Evolutionary conservation across 2,797 vertebrate species (phyloP).

Genomic region (Amazona finschi): DNA sequence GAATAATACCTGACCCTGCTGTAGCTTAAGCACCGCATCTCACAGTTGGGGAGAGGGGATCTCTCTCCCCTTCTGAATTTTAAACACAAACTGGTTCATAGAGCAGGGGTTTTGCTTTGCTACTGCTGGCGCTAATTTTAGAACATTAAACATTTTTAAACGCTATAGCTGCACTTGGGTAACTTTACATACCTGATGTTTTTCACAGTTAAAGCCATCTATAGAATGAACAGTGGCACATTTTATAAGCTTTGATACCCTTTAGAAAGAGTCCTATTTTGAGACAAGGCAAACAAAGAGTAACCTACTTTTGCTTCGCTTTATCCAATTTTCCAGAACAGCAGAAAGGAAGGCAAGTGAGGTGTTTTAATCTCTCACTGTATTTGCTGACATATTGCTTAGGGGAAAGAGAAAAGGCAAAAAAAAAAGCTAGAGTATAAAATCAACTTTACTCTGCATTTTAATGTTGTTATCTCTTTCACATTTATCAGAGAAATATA

Average conservation of each 20-base stretch:
- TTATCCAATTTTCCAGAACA: constrained; percentile 10
- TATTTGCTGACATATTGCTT: background rate
- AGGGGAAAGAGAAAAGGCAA: background rate
- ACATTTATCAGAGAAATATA: background rate
- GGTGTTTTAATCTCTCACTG: background rate
- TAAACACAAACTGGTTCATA: background rate
- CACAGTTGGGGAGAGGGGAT: background rate
- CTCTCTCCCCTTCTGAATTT: background rate
- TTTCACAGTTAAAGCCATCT: background rate
- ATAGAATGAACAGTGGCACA: background rate
- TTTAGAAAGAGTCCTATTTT: background rate
- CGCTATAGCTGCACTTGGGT: background rate
- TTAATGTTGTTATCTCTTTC: background rate
- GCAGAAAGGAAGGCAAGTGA: background rate
- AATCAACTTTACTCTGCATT: background rate
- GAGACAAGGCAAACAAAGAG: background rate
- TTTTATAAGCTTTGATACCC: constrained; percentile 48
- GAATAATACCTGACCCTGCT: background rate
- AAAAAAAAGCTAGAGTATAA: background rate
- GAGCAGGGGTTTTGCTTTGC: background rate
- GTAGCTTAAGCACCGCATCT: background rate
- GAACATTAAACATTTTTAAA: background rate
- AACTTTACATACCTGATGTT: constrained; percentile 1
- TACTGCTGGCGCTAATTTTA: background rate
- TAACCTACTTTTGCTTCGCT: constrained; percentile 28